Percentiles rank a stretch among this genome's conserved stretches.
These are phyloP conservation scores for Cisticola juncidis DNA, from an alignment of 2,113 vertebrate species.

Conservation along the genomic window DNA sequence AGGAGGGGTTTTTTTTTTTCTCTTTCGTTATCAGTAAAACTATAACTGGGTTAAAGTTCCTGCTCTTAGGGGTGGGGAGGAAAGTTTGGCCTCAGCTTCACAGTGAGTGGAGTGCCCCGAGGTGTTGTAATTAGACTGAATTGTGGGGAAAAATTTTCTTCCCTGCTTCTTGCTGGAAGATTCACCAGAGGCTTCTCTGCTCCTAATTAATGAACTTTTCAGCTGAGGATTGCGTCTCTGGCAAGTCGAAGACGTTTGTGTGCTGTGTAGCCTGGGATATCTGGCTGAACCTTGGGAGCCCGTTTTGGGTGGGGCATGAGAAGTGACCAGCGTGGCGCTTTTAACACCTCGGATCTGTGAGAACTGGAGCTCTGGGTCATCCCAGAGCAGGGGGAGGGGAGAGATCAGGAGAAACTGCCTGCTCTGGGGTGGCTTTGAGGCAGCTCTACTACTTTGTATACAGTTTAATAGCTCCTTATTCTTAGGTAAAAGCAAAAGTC, in stretches of 20 bases:
- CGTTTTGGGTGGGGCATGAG: fast-evolving
- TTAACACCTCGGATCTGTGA: not conserved
- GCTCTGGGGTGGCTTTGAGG: not conserved
- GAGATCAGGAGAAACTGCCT: not conserved
- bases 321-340: fast-evolving
- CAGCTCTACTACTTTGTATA: not conserved
- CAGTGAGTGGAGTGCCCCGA: not conserved
- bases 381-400: not conserved
- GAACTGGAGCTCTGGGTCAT: not conserved
- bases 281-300: not conserved
- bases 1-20: not conserved
- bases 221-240: not conserved
- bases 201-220: slow-evolving; percentile 16
- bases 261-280: not conserved
- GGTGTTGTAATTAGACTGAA: not conserved
- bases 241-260: not conserved
- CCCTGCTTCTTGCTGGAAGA: not conserved
- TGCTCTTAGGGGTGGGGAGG: slow-evolving; percentile 23
- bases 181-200: slow-evolving; percentile 15
- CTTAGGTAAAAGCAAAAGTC: not conserved
- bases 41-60: slow-evolving; percentile 49
- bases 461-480: not conserved
- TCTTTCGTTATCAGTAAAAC: not conserved
- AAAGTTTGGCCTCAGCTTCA: slow-evolving; percentile 7
- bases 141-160: not conserved